Evolutionary conservation across 2,797 vertebrate genomes (phyloP).

Genomic region (Mycteria americana): DNA sequence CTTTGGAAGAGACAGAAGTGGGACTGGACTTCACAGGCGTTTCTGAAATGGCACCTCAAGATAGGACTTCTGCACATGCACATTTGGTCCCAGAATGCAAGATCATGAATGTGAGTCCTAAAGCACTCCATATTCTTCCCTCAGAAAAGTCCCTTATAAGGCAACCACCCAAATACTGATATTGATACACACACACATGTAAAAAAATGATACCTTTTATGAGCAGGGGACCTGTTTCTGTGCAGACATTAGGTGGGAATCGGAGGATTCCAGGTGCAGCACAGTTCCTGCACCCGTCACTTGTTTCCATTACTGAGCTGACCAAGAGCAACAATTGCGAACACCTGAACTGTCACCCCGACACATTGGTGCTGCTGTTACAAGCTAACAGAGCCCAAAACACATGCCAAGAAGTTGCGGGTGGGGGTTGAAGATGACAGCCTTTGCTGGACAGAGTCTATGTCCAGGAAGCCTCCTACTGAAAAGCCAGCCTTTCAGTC

Average conservation of each 20-base stretch:
- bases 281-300: background rate
- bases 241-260: background rate
- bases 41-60: background rate
- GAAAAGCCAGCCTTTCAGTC: background rate
- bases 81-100: background rate
- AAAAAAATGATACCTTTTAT: background rate
- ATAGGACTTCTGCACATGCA: background rate
- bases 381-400: background rate
- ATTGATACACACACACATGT: background rate
- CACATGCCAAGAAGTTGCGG: background rate
- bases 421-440: background rate
- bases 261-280: background rate
- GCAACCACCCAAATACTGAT: background rate
- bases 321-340: background rate
- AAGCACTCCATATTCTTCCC: background rate
- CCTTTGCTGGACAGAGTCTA: background rate
- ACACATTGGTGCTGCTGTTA: background rate
- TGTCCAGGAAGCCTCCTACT: background rate
- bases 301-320: background rate
- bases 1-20: background rate
- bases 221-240: background rate
- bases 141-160: background rate
- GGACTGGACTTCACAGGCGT: background rate
- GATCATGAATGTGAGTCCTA: background rate
- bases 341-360: rapidly evolving